phyloP scores from a whole-genome alignment of 2,113 vertebrate genomes.

The Nibea albiflora region DNA sequence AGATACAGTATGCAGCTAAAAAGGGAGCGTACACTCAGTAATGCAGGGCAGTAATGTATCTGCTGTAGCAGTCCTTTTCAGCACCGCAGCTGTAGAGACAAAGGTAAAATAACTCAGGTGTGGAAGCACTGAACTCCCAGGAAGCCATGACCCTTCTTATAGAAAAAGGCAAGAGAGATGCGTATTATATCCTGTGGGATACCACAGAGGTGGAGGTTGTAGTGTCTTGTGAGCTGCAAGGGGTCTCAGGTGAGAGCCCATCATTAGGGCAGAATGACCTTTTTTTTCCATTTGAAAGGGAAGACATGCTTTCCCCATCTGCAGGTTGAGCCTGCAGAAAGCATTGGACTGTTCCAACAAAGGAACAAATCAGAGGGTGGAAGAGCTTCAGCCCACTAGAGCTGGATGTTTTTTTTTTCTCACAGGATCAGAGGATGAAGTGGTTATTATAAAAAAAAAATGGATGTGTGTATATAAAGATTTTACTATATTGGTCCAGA shows the following conservation, averaged over 20 bases:
- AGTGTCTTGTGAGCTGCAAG: constrained; percentile 15
- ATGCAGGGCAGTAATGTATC: neutral
- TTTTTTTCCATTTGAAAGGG: constrained; percentile 34
- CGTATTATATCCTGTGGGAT: constrained; percentile 33
- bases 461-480: constrained; percentile 23
- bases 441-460: constrained; percentile 26
- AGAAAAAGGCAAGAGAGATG: constrained; percentile 35
- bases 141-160: constrained; percentile 25
- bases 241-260: constrained; percentile 42
- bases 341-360: neutral
- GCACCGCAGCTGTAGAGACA: constrained; percentile 2
- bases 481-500: constrained; percentile 10
- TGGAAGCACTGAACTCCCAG: constrained; percentile 22
- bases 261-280: constrained; percentile 57
- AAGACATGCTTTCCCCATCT: constrained; percentile 16
- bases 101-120: constrained; percentile 39
- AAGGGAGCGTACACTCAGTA: neutral
- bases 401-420: constrained; percentile 27
- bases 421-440: constrained; percentile 34
- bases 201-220: constrained; percentile 34
- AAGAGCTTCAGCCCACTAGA: constrained; percentile 3
- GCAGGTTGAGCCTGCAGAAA: constrained; percentile 2
- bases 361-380: constrained; percentile 8
- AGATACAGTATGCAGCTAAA: neutral
- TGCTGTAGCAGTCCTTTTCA: neutral